Conservation (phyloP, 1,140 invertebrate genomes). For the Lasaia peninsularis region DNA sequence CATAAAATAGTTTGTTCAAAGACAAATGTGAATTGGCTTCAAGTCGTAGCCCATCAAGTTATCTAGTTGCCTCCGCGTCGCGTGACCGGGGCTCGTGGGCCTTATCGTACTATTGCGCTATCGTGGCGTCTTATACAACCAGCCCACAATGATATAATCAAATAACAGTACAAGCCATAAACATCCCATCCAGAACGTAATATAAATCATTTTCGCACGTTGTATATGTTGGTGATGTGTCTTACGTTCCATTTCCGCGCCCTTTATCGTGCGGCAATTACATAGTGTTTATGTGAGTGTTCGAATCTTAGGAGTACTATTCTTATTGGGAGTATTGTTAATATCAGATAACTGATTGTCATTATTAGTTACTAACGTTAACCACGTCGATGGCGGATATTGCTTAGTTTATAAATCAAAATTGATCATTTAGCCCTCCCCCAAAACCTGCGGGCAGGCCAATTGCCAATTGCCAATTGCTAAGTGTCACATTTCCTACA, state of each 20-base stretch:
- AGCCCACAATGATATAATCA: slow-evolving; percentile 9
- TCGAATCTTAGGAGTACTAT: neutral
- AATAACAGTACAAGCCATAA: slow-evolving; percentile 11
- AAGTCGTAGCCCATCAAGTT: slow-evolving; percentile 5
- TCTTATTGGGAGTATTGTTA: too few species aligned
- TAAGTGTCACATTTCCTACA: too few species aligned
- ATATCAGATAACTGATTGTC: too few species aligned
- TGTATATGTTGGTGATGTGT: slow-evolving; percentile 2
- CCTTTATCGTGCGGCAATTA: slow-evolving; percentile 10
- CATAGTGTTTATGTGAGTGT: slow-evolving; percentile 7
- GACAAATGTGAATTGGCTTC: slow-evolving; percentile 1
- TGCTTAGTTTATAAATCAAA: too few species aligned
- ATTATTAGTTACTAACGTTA: too few species aligned
- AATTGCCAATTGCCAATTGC: too few species aligned
- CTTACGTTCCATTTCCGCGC: slow-evolving; percentile 1
- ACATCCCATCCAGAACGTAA: slow-evolving; percentile 9
- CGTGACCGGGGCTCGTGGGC: slow-evolving; percentile 4
- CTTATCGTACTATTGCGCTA: slow-evolving; percentile 9
- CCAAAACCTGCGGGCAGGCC: too few species aligned
- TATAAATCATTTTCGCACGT: slow-evolving; percentile 11
- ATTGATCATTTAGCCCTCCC: too few species aligned
- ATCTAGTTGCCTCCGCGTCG: slow-evolving; percentile 2
- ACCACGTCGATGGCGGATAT: too few species aligned
- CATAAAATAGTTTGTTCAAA: neutral
- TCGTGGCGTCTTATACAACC: slow-evolving; percentile 10